Base-by-base conservation (phyloP, 2,113 vertebrate genomes). In the Heterotilapia buettikoferi region DNA sequence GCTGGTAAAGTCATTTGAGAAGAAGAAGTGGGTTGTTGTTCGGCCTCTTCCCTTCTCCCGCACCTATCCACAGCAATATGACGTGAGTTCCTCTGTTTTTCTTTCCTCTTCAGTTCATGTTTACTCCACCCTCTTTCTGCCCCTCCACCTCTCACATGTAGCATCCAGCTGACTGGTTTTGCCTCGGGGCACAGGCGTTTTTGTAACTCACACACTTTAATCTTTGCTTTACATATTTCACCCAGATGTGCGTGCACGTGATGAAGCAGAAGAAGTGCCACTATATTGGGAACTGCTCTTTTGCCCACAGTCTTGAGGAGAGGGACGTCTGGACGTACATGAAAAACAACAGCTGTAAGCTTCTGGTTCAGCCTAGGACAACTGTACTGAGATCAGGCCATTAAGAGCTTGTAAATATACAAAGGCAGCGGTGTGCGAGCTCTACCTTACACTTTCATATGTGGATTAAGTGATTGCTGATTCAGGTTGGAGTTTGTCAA, bases 251-350 rank as follows among this genome's bases (percentile, higher is more conserved):
- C 89, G 98, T 99, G 92, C 98, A 99, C 18, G 98, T 98, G 82
- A 98, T 99, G 96, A 99, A 99, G 36, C 98, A 98, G 93, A 98
- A 98, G 95, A 99, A 99, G 91, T 99, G 98, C 94, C 98, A 99
- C 94, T 99, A 99, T 19, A 98, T 99, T 92, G 98, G 98, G 80
- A 99, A 99, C 94, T 99, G 99, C 93, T 99, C 98, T 11, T 99
- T 99, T 2, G 98, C 99, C 5, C 99, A 99, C 96, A 99, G 98
- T 94, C 96, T 98, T 2, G 99, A 99, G 95, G 98, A 99, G 91
- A 96, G 98, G 92, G 98, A 99, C 89, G 97, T 99, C 90, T 99
- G 99, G 99, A 99, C 98, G 1, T 99, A 99, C 96, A 99, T 99
- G 99, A 99, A 99, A 93, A 99, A 99, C 94, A 99, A 99, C 93